Percentiles rank a stretch among this genome's conserved stretches.
Evolutionary conservation across 2,888 invertebrate genomes (phyloP).

Genomic region (Spodoptera picta): DNA sequence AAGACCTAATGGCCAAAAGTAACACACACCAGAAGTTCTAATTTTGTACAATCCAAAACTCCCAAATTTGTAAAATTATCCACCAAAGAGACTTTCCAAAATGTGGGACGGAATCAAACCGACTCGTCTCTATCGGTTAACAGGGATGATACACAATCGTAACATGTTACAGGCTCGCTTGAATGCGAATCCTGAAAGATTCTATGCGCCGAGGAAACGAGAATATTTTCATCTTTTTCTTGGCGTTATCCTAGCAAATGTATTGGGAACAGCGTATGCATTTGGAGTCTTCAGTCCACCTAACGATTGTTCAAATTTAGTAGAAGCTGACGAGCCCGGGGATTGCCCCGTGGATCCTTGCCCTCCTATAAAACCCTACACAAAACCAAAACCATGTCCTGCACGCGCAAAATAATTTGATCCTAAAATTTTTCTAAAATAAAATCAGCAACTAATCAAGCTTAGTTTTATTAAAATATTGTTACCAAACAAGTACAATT

Average conservation of each 20-base stretch:
- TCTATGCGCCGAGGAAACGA: conserved; percentile 38
- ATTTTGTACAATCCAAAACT: not conserved
- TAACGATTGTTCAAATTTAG: conserved; percentile 5
- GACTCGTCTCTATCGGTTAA: conserved; percentile 71
- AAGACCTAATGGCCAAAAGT: conserved; percentile 4
- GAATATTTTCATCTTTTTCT: conserved; percentile 29
- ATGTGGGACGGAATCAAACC: conserved; percentile 73
- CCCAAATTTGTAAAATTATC: not conserved
- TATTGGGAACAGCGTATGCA: conserved; percentile 38
- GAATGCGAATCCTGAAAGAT: conserved; percentile 26
- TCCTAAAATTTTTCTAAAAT: too few species aligned
- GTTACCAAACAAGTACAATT: conserved; percentile 5
- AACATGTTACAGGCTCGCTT: conserved; percentile 55
- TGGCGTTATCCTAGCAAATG: conserved; percentile 1
- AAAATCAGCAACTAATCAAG: not conserved
- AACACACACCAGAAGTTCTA: conserved; percentile 1
- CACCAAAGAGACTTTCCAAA: conserved; percentile 1
- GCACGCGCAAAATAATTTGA: rapidly evolving
- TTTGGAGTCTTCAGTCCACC: conserved; percentile 60
- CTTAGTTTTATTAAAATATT: conserved; percentile 19
- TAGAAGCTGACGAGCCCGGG: rapidly evolving
- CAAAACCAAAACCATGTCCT: conserved; percentile 21
- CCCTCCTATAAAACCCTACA: not conserved
- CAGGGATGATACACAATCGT: conserved; percentile 63
- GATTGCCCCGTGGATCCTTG: conserved; percentile 21